phyloP scores from a whole-genome alignment of 2,888 invertebrate genomes.

The Heterodera filipjevi region DNA sequence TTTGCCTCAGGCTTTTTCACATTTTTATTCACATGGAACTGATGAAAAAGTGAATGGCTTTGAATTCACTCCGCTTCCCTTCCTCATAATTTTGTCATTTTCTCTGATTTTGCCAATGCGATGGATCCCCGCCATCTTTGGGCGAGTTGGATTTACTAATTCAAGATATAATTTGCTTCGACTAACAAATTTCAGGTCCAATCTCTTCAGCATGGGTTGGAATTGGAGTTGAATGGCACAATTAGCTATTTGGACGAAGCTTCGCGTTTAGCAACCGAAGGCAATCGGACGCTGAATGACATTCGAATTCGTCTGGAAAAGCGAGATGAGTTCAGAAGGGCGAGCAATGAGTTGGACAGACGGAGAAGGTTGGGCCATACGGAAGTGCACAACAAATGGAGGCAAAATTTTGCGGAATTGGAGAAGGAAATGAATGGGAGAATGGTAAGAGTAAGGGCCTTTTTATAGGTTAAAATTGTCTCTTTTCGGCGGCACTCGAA shows the following conservation, averaged over 20 bases:
- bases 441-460: background rate
- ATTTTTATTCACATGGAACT: background rate
- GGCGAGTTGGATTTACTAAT: background rate
- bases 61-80: background rate
- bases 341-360: conserved; percentile 23
- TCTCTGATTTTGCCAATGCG: background rate
- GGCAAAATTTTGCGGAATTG: conserved; percentile 12
- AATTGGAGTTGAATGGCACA: conserved; percentile 27
- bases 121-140: conserved; percentile 26
- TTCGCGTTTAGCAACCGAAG: conserved; percentile 21
- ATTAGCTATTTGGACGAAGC: conserved; percentile 24
- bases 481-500: conserved; percentile 15
- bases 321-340: conserved; percentile 11
- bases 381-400: conserved; percentile 22
- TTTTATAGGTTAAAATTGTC: background rate
- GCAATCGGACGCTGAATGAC: conserved; percentile 14
- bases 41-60: background rate
- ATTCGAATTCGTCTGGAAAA: conserved; percentile 19
- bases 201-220: conserved; percentile 23
- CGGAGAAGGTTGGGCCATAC: conserved; percentile 17
- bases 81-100: background rate
- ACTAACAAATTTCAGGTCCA: conserved; percentile 17
- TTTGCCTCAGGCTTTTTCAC: background rate
- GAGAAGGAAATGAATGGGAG: conserved; percentile 27
- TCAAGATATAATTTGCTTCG: background rate